Conservation (phyloP, 2,113 vertebrate species). For the Poecile atricapillus region DNA sequence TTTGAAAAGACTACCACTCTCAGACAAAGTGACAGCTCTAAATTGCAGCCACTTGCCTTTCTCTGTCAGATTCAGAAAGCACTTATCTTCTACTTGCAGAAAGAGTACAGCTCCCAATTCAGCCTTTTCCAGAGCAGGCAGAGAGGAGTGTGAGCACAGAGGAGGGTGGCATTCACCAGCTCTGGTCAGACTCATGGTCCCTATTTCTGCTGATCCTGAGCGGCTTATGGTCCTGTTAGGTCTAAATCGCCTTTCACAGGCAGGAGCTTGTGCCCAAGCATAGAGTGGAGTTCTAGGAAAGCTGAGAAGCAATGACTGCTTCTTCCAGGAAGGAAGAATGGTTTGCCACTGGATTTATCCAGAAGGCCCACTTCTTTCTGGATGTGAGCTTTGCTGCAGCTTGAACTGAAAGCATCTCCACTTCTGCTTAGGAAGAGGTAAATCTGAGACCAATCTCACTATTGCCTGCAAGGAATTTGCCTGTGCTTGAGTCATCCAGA, state of each 20-base stretch:
- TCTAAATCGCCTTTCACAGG: neutral
- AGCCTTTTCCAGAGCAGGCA: neutral
- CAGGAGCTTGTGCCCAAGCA: neutral
- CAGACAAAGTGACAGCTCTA: neutral
- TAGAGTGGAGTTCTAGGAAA: neutral
- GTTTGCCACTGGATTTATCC: neutral
- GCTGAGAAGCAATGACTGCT: accelerated
- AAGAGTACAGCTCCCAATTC: neutral
- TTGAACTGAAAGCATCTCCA: neutral
- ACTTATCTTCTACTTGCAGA: neutral
- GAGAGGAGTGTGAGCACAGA: neutral
- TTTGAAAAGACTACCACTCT: neutral
- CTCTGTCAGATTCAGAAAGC: neutral
- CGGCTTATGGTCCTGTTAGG: neutral
- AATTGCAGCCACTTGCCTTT: neutral
- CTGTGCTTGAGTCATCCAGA: neutral
- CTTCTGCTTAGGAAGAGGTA: neutral
- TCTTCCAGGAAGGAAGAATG: neutral
- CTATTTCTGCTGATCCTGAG: neutral
- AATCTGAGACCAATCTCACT: neutral
- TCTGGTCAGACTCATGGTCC: neutral
- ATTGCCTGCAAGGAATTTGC: neutral
- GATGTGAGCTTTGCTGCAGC: neutral
- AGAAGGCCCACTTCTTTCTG: neutral
- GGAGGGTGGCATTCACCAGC: neutral